Evolutionary conservation across 2,888 invertebrate species (phyloP), one percentile per base, ranked within the genome.

Genomic region (Pandemis cinnamomeana): DNA sequence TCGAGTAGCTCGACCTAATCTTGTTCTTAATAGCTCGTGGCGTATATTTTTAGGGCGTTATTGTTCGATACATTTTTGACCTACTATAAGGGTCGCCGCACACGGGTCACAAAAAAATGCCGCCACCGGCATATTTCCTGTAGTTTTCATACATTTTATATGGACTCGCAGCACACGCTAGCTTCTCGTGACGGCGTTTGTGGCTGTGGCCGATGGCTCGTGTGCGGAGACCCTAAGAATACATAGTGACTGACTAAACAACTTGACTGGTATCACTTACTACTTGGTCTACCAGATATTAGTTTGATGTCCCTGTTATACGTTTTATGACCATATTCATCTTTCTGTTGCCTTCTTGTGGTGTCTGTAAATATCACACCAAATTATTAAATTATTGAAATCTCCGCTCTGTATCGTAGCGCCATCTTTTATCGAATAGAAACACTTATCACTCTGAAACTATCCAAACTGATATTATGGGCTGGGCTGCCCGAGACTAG

Each of bases 271-370:
- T 62, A 15, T 36, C 15, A 78, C 79, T 78, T 72, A 81, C 81
- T 76, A 66, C 58, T 73, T 41, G 75, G 71, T 10, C 76, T 76
- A 5, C 55, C 67, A 2, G 76, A 69, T 5, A 77, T 75, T 1
- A 80, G 77, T 41, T 67, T 71, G 10, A 73, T 77, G 62, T 82
- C 80, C 63, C 78, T 82, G 55, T 76, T 80, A 67, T 79, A 76
- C 53, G 79, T 78, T 51, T 78, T 63, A 5, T 8, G 7, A n/a
- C 5, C 7, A 63, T 15, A 7, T 3, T 63, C 41, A n/a, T 44
- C 63, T 44, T 44, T 63, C 44, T 63, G 15, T 20, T 20, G 63
- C 20, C 42, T 44, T 20, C 20, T 63, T 20, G 13, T 41, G 4
- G 63, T 10, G 6, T 44, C 63, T 63, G 63, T 41, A 41, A 61